Conservation (phyloP, 2,113 vertebrate genomes). For the Lynx canadensis region DNA sequence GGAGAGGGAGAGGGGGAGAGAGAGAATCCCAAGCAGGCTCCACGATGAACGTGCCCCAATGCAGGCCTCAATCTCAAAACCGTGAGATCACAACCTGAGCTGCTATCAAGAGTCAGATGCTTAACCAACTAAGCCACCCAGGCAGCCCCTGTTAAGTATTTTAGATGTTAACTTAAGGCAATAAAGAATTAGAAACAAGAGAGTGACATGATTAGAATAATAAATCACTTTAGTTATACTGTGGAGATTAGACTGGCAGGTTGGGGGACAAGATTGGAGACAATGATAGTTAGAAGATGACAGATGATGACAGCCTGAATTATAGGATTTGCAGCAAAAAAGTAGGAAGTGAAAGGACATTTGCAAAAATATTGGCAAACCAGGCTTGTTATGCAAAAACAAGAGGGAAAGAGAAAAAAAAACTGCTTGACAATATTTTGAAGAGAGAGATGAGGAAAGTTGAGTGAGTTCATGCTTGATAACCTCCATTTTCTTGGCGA, state of each 20-base stretch:
- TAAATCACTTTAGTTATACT: not conserved
- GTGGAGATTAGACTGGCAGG: not conserved
- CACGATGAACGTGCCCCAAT: too few relatives aligned
- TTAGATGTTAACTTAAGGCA: slow-evolving; percentile 29
- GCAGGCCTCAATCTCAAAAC: too few relatives aligned
- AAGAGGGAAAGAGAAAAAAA: slow-evolving; percentile 13
- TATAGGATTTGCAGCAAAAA: not conserved
- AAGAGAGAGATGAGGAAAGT: slow-evolving; percentile 21
- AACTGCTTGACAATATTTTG: slow-evolving; percentile 16
- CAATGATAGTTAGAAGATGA: slow-evolving; percentile 17
- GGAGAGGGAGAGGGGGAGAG: too few relatives aligned
- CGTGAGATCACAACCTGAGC: too few relatives aligned
- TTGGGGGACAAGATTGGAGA: not conserved
- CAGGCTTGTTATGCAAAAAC: not conserved
- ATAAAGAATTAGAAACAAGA: not conserved
- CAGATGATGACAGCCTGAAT: not conserved
- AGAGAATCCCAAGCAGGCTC: too few relatives aligned
- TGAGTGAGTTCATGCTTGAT: not conserved
- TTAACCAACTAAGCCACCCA: too few relatives aligned
- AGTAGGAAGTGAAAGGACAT: slow-evolving; percentile 13
- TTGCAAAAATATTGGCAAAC: slow-evolving; percentile 22
- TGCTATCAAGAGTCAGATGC: too few relatives aligned
- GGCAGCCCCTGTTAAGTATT: not conserved
- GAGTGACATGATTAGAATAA: not conserved
- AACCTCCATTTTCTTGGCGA: not conserved